Base-by-base conservation (phyloP, 1,140 invertebrate genomes). In the Drosophila pseudoobscura region DNA sequence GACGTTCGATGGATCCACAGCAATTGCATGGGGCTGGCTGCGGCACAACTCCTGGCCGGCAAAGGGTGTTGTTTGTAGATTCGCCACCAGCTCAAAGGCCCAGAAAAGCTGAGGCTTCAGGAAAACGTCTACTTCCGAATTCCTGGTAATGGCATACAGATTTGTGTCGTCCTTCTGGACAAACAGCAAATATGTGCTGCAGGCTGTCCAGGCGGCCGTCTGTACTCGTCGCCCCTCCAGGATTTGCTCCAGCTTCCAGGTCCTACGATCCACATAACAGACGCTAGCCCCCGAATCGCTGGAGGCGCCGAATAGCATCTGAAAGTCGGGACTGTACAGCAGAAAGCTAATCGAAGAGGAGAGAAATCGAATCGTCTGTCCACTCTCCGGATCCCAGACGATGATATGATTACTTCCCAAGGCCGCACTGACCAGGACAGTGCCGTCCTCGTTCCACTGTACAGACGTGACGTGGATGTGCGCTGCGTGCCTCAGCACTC, bases 361-460 rank as follows among this genome's bases (percentile, higher is more conserved):
- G 1, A 8, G 24, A 1, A 6, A 7, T 0, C 43, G 56, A 13
- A 22, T 6, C 5, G 45, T 17, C 1, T 66, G 39, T 11, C 41
- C 29, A 15, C 26, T 11, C 15, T 75, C 72, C 6, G 71, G 45
- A 0, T 66, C 17, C 72, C 72, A 75, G 6, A 75, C 24, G 5
- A 75, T 8, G 0, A 75, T 66, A 22, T 60, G n/a, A 0, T 8
- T n/a, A 7, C 54, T 31, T 2, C 72, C 41, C n/a, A 75, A 9
- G 8, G 71, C 50, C 11, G 49, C 72, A 6, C 61, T 75, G 6
- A 41, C 22, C 39, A 75, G n/a, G 2, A 44, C 17, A 0, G 39
- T 66, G 8, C 71, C 72, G 17, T 59, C 29, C 4, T 35, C 20
- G 17, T 66, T 55, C 72, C 72, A 75, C 8, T 75, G 72, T 31